phyloP scores from a whole-genome alignment of 2,888 invertebrate species.

The Venustoraphidia nigricollis region DNA sequence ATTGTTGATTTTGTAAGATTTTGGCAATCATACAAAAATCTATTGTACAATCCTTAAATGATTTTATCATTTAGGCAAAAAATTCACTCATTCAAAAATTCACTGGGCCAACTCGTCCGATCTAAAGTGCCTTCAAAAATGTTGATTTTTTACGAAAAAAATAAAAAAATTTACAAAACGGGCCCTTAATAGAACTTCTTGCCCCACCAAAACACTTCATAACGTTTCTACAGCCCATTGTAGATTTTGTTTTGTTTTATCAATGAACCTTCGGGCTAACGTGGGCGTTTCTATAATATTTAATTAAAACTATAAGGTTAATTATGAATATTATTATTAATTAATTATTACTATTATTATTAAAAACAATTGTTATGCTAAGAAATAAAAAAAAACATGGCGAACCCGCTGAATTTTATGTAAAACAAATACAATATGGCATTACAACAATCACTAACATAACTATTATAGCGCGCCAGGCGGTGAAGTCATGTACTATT shows the following conservation, averaged over 20 bases:
- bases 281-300: background rate
- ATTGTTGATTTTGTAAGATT: background rate
- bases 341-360: constrained; percentile 27
- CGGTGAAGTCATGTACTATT: constrained; percentile 26
- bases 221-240: constrained; percentile 26
- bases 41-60: too few relatives aligned
- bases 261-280: too few relatives aligned
- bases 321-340: constrained; percentile 31
- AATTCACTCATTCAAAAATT: constrained; percentile 45
- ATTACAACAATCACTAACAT: constrained; percentile 5
- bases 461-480: constrained; percentile 10
- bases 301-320: constrained; percentile 27
- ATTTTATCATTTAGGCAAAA: constrained; percentile 15
- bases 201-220: constrained; percentile 44
- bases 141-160: constrained; percentile 76
- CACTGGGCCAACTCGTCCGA: constrained; percentile 89
- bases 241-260: constrained; percentile 18
- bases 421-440: background rate
- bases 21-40: background rate
- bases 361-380: constrained; percentile 27
- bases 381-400: constrained; percentile 13
- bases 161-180: constrained; percentile 54
- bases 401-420: background rate
- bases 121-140: constrained; percentile 85
- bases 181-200: constrained; percentile 79